Conservation (phyloP, 2,797 vertebrate species). For the Mormyrus hasselquistii region DNA sequence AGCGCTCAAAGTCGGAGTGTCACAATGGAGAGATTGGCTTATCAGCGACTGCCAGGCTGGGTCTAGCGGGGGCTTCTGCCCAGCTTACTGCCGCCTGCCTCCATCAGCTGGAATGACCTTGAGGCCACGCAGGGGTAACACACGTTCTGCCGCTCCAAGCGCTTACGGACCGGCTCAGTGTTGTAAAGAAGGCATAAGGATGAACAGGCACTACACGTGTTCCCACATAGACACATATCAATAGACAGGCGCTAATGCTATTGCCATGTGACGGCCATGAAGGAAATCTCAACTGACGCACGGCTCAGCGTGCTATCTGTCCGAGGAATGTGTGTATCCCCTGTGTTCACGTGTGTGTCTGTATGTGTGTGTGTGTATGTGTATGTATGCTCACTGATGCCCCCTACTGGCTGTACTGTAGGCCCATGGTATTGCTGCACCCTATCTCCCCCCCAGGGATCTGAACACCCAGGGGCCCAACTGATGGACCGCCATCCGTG, state of each 20-base stretch:
- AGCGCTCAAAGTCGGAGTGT: neutral
- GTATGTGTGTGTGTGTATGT: neutral
- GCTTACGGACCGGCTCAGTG: neutral
- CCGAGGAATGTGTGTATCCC: neutral
- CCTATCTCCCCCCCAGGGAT: neutral
- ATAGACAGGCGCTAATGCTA: neutral
- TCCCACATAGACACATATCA: neutral
- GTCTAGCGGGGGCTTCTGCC: neutral
- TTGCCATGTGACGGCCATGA: neutral
- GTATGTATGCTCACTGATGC: neutral
- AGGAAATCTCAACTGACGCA: neutral
- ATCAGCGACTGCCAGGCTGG: neutral
- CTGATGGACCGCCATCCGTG: neutral
- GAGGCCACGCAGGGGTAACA: neutral
- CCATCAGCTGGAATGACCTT: neutral
- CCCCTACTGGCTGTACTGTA: neutral
- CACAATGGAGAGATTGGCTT: neutral
- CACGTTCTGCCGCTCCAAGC: neutral
- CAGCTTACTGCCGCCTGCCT: neutral
- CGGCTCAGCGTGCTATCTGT: neutral
- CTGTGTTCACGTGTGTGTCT: neutral
- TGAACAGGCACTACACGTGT: neutral
- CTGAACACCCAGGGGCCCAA: neutral
- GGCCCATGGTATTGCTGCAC: neutral
- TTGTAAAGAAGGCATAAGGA: neutral